Conservation (phyloP, 1,140 invertebrate genomes). For the Parasteatoda tepidariorum region DNA sequence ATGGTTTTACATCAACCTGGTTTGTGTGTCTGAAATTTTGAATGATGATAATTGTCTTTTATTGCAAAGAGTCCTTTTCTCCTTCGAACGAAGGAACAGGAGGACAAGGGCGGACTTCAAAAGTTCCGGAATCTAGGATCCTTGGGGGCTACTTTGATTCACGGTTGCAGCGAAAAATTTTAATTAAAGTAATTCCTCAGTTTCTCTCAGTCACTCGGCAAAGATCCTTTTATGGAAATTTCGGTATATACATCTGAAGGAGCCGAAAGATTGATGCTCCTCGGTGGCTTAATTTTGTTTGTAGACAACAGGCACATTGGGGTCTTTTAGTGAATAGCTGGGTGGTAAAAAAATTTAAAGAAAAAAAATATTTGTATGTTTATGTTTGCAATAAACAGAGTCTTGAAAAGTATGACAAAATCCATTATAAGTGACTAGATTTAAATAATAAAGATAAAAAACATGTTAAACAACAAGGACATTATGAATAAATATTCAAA, state of each 20-base stretch:
- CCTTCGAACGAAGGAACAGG: neutral
- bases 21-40: conserved; percentile 16
- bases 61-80: neutral
- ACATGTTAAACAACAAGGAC: too few species aligned
- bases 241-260: neutral
- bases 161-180: conserved; percentile 19
- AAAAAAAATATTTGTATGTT: too few species aligned
- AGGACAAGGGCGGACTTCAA: neutral
- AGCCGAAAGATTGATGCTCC: neutral
- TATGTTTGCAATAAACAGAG: too few species aligned
- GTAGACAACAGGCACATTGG: too few species aligned
- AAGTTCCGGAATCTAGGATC: conserved; percentile 2
- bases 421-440: too few species aligned
- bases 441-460: too few species aligned
- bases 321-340: too few species aligned
- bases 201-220: neutral
- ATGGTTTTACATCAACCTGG: neutral
- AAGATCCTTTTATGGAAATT: conserved; percentile 43
- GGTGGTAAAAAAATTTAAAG: too few species aligned
- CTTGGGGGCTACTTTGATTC: conserved; percentile 12
- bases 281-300: too few species aligned
- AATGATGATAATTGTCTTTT: conserved; percentile 35
- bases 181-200: conserved; percentile 53
- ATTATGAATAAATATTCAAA: too few species aligned
- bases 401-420: too few species aligned